Conservation (phyloP, 2,888 invertebrate species). For the Deroplatys truncata region DNA sequence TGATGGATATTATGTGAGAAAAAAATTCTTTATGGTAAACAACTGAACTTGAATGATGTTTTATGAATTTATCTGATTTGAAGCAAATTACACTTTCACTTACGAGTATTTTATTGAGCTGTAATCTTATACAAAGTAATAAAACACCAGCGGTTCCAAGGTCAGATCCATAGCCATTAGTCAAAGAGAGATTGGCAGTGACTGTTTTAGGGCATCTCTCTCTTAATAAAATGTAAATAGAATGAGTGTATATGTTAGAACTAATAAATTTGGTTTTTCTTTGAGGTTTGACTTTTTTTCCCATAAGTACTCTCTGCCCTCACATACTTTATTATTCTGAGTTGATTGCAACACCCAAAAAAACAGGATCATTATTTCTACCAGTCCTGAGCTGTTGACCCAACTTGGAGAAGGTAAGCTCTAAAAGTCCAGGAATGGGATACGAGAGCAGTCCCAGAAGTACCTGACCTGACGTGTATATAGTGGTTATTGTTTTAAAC, state of each 20-base stretch:
- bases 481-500: too few species aligned
- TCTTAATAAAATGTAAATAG: neutral
- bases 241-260: neutral
- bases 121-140: neutral
- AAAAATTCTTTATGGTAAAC: neutral
- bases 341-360: too few species aligned
- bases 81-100: neutral
- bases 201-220: neutral
- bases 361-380: too few species aligned
- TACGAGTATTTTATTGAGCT: neutral
- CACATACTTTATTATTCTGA: too few species aligned
- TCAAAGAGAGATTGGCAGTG: neutral
- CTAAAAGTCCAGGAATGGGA: too few species aligned
- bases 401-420: too few species aligned
- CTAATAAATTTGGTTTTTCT: neutral
- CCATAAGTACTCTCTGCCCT: too few species aligned
- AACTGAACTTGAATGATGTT: neutral
- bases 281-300: neutral
- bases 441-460: too few species aligned
- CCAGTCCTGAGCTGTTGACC: too few species aligned
- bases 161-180: neutral
- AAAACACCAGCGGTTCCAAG: neutral
- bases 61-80: neutral
- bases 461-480: too few species aligned
- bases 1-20: neutral